These are phyloP conservation scores for Hiodon alosoides DNA, from an alignment of 2,113 vertebrate species.

Conservation along the genomic window DNA sequence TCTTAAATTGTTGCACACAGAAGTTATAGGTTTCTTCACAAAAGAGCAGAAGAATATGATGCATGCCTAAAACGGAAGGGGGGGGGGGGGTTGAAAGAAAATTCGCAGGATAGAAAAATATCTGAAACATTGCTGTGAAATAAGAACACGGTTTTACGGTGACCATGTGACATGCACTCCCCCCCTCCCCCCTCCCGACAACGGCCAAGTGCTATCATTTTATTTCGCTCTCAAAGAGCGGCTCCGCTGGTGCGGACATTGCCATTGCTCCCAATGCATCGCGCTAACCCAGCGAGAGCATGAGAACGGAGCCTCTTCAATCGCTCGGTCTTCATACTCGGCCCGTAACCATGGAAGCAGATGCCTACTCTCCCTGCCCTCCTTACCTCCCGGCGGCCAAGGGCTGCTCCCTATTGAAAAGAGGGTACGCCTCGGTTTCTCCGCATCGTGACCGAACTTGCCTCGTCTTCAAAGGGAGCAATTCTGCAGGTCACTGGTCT, in stretches of 20 bases:
- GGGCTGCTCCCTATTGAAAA: conserved; percentile 89
- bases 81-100: neutral
- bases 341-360: conserved; percentile 99
- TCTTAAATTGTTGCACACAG: conserved; percentile 57
- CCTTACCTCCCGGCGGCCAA: conserved; percentile 96
- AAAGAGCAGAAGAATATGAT: conserved; percentile 23
- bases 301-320: conserved; percentile 90
- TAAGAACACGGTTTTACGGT: conserved; percentile 61
- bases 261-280: conserved; percentile 84
- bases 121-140: conserved; percentile 43
- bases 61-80: neutral
- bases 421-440: conserved; percentile 84
- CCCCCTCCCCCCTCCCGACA: conserved; percentile 51
- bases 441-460: conserved; percentile 89
- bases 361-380: conserved; percentile 86
- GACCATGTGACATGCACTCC: conserved; percentile 83
- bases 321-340: conserved; percentile 91
- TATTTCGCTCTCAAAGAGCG: conserved; percentile 83
- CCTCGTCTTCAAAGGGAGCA: conserved; percentile 89
- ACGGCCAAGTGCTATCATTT: conserved; percentile 75
- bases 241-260: conserved; percentile 63
- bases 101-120: conserved; percentile 18
- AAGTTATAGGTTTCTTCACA: conserved; percentile 34
- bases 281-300: conserved; percentile 87
- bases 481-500: conserved; percentile 95